Evolutionary conservation across 2,888 invertebrate genomes (phyloP).

Genomic region (Sclerodermus sp.): DNA sequence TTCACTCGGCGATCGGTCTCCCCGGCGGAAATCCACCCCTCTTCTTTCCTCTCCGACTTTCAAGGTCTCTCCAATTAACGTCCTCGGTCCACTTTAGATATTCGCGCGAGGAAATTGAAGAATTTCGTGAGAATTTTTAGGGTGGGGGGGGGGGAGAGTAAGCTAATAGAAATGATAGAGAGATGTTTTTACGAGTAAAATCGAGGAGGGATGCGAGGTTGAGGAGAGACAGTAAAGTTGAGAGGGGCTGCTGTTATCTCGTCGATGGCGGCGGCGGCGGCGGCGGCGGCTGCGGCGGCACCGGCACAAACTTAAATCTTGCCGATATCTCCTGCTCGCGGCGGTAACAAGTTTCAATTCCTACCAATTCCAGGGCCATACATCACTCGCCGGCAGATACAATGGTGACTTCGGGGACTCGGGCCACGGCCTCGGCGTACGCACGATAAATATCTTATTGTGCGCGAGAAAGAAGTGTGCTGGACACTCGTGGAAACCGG

Average conservation of each 20-base stretch:
- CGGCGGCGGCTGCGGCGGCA: conserved; percentile 14
- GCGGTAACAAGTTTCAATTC: conserved; percentile 56
- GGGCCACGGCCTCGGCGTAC: conserved; percentile 37
- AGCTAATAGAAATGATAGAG: too few species aligned
- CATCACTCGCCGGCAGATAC: conserved; percentile 53
- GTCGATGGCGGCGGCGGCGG: conserved; percentile 15
- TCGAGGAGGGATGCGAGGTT: background rate
- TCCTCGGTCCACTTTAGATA: too few species aligned
- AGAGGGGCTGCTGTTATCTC: conserved; percentile 36
- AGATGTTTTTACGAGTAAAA: too few species aligned
- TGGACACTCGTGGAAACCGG: conserved; percentile 33
- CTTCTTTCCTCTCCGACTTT: too few species aligned
- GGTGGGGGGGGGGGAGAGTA: too few species aligned
- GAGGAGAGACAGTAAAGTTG: conserved; percentile 6
- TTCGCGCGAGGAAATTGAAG: too few species aligned
- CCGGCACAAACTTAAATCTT: conserved; percentile 47
- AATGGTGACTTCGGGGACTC: conserved; percentile 44
- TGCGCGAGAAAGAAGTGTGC: conserved; percentile 39
- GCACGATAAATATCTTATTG: conserved; percentile 54
- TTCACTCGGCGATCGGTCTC: too few species aligned
- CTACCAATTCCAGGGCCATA: conserved; percentile 54
- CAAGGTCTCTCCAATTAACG: too few species aligned
- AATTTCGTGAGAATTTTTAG: too few species aligned
- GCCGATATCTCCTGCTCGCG: conserved; percentile 42
- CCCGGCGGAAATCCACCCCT: too few species aligned